Percentiles rank a stretch among this genome's conserved stretches.
Conservation (phyloP, 2,113 vertebrate species). For the Notothenia rossii region DNA sequence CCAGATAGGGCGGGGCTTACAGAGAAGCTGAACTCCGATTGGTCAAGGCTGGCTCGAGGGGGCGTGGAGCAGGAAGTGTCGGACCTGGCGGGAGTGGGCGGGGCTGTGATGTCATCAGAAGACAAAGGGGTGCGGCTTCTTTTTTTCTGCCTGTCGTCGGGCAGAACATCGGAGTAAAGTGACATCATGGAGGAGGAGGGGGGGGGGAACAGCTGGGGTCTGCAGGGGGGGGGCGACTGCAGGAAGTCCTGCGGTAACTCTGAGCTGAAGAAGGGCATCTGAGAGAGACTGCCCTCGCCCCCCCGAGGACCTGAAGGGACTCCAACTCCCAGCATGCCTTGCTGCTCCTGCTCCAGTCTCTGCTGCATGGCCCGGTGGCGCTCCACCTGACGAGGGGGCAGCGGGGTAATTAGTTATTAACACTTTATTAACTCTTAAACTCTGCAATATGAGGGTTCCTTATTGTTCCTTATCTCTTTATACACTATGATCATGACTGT, state of each 20-base stretch:
- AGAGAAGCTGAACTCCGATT: conserved; percentile 73
- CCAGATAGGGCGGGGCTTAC: conserved; percentile 46
- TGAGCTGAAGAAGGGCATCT: conserved; percentile 90
- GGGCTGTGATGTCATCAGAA: conserved; percentile 87
- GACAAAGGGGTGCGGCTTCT: conserved; percentile 89
- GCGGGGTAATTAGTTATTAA: no score
- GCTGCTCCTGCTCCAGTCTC: conserved; percentile 90
- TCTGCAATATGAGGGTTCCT: no score
- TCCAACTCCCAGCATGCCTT: conserved; percentile 78
- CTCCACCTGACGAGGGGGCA: conserved; percentile 74
- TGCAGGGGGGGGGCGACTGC: conserved; percentile 81
- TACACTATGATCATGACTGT: no score
- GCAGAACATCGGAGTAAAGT: conserved; percentile 96
- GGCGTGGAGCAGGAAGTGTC: conserved; percentile 85
- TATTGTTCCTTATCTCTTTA: no score
- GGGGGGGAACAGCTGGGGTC: conserved; percentile 78
- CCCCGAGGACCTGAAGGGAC: not conserved
- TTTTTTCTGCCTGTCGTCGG: conserved; percentile 96
- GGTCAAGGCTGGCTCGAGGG: conserved; percentile 85
- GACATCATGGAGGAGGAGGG: no score
- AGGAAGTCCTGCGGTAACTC: conserved; percentile 92
- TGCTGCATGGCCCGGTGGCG: conserved; percentile 93
- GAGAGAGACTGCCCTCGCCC: conserved; percentile 85
- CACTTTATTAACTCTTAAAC: no score
- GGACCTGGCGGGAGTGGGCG: conserved; percentile 88